Conservation (phyloP, 2,888 invertebrate genomes). For the Resseliella maxima region DNA sequence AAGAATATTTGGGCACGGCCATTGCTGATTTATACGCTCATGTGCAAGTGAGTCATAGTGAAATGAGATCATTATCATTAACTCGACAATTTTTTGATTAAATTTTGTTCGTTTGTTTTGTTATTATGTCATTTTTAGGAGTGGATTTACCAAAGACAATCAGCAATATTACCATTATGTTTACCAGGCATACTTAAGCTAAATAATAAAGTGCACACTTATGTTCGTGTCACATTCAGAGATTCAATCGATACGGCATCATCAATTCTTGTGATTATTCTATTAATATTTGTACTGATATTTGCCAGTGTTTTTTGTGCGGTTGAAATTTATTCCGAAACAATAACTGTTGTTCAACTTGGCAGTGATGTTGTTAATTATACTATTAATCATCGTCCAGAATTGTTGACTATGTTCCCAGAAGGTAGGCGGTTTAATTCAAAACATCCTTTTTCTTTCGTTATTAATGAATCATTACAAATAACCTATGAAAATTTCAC, state of each 20-base stretch:
- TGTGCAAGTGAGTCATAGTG: background rate
- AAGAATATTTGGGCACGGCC: constrained; percentile 67
- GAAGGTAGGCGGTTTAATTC: constrained; percentile 60
- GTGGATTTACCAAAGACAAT: constrained; percentile 69
- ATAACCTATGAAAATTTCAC: background rate
- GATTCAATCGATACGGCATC: constrained; percentile 87
- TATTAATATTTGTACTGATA: constrained; percentile 82
- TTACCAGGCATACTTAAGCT: constrained; percentile 81
- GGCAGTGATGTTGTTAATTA: constrained; percentile 89
- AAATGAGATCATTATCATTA: too few species aligned
- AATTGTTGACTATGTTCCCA: constrained; percentile 84
- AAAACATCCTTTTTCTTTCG: background rate
- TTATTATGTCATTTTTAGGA: constrained; percentile 66
- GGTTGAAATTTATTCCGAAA: constrained; percentile 90
- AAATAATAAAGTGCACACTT: constrained; percentile 73
- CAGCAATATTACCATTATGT: constrained; percentile 80
- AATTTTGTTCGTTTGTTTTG: background rate
- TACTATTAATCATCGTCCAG: constrained; percentile 89
- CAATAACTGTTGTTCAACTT: constrained; percentile 89
- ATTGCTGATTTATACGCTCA: constrained; percentile 11
- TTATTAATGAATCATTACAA: constrained; percentile 66
- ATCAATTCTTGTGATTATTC: constrained; percentile 85
- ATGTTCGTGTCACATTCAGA: constrained; percentile 74
- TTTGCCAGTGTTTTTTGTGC: constrained; percentile 80
- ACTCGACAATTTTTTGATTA: background rate